These are phyloP conservation scores for Edolisoma coerulescens DNA, from an alignment of 2,113 vertebrate species.

Conservation along the genomic window DNA sequence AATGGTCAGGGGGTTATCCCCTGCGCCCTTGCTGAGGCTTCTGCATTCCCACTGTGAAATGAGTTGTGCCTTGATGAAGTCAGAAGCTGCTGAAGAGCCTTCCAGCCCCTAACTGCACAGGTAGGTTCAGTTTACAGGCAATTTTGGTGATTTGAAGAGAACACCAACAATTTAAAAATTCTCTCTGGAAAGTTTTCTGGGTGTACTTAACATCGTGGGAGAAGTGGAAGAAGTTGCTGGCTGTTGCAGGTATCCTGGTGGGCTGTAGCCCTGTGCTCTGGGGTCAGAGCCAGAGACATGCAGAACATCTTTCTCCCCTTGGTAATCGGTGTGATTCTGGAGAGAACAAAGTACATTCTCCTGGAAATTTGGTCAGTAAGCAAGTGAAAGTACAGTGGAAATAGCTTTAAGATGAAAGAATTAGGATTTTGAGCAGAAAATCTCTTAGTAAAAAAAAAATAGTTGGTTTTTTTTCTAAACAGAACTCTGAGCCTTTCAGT, in stretches of 20 bases:
- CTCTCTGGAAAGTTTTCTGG: background rate
- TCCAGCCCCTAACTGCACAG: background rate
- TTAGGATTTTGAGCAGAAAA: background rate
- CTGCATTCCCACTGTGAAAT: background rate
- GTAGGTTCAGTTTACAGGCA: background rate
- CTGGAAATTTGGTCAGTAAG: background rate
- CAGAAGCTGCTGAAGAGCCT: background rate
- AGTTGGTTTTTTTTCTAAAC: background rate
- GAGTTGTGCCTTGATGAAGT: background rate
- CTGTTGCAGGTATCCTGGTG: background rate
- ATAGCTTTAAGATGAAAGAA: background rate
- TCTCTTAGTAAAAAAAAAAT: too few relatives aligned
- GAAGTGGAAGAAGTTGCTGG: background rate
- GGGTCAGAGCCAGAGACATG: background rate
- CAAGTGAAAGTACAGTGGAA: background rate
- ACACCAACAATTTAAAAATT: background rate
- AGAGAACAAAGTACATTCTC: background rate
- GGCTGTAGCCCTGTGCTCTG: background rate
- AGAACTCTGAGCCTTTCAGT: background rate
- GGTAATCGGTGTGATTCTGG: rapidly evolving
- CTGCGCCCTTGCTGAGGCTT: background rate
- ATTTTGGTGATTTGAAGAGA: background rate
- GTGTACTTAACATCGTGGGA: background rate
- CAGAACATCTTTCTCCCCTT: rapidly evolving
- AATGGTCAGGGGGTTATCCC: background rate